A percentile compares a stretch with the other conserved stretches of the same genome.
Evolutionary conservation across 2,888 invertebrate genomes (phyloP).

Genomic region (Nephrotoma guestfalica): DNA sequence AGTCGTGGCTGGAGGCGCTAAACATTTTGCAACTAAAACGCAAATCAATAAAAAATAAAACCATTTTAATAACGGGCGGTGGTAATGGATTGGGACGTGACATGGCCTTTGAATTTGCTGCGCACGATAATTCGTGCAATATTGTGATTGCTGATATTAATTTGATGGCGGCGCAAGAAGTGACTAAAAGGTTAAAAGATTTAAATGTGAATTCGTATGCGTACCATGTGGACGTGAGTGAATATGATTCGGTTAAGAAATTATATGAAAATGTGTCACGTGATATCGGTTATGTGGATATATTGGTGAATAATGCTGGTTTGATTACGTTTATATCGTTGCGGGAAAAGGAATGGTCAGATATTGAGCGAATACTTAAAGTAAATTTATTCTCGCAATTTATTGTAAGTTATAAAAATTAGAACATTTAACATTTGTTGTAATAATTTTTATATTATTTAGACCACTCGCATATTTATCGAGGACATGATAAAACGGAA

Average conservation of each 20-base stretch:
- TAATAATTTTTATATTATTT: constrained; percentile 5
- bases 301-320: constrained; percentile 35
- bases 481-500: constrained; percentile 4
- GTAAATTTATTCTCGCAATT: constrained; percentile 34
- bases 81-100: constrained; percentile 20
- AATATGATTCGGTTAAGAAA: constrained; percentile 4
- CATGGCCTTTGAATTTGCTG: constrained; percentile 16
- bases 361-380: constrained; percentile 31
- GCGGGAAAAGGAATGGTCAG: constrained; percentile 26
- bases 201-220: background rate
- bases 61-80: constrained; percentile 19
- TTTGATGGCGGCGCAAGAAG: constrained; percentile 7
- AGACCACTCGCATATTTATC: constrained; percentile 6
- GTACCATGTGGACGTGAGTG: constrained; percentile 8
- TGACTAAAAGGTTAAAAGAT: constrained; percentile 11
- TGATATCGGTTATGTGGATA: constrained; percentile 29
- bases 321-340: constrained; percentile 29
- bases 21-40: background rate
- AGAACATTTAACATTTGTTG: background rate
- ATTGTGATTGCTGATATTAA: constrained; percentile 13
- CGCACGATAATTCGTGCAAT: constrained; percentile 12
- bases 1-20: too few relatives aligned
- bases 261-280: constrained; percentile 9
- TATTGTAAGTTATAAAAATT: constrained; percentile 23
- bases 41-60: background rate